These are phyloP conservation scores for Apoda limacodes DNA, from an alignment of 2,888 invertebrate genomes.

Conservation along the genomic window DNA sequence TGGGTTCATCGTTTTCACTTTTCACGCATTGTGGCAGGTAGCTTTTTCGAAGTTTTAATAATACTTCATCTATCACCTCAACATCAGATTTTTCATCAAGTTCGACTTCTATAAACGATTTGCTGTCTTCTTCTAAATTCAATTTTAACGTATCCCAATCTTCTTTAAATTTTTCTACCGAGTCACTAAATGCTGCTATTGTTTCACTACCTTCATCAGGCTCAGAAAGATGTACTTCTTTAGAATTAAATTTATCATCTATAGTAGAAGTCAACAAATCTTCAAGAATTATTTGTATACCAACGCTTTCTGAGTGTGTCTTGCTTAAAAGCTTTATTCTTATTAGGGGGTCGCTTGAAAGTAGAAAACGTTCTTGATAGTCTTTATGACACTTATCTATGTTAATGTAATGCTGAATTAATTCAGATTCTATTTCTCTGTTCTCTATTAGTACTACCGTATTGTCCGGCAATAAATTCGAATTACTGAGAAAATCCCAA, in stretches of 20 bases:
- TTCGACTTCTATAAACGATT: conserved; percentile 54
- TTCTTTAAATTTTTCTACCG: conserved; percentile 45
- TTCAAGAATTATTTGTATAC: conserved; percentile 30
- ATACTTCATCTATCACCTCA: conserved; percentile 42
- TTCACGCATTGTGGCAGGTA: conserved; percentile 33
- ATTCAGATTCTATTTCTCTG: conserved; percentile 42
- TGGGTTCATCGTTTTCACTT: conserved; percentile 33
- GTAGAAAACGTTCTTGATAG: conserved; percentile 32
- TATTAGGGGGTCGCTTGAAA: conserved; percentile 41
- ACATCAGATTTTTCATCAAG: conserved; percentile 50
- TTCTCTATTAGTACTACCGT: conserved; percentile 66
- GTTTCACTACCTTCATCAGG: conserved; percentile 13
- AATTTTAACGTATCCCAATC: conserved; percentile 45
- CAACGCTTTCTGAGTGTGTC: conserved; percentile 16
- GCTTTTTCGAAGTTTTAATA: conserved; percentile 39
- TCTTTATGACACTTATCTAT: conserved; percentile 35
- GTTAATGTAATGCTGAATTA: conserved; percentile 40
- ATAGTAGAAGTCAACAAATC: conserved; percentile 20
- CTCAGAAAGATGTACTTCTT: conserved; percentile 10
- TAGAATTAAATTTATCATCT: conserved; percentile 18
- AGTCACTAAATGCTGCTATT: conserved; percentile 28
- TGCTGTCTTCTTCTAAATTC: conserved; percentile 47
- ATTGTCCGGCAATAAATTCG: conserved; percentile 63
- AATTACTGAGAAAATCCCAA: conserved; percentile 51
- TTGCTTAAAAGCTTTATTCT: conserved; percentile 29